Evolutionary conservation across 2,797 vertebrate species (phyloP).

Genomic region (Thalassophryne amazonica): DNA sequence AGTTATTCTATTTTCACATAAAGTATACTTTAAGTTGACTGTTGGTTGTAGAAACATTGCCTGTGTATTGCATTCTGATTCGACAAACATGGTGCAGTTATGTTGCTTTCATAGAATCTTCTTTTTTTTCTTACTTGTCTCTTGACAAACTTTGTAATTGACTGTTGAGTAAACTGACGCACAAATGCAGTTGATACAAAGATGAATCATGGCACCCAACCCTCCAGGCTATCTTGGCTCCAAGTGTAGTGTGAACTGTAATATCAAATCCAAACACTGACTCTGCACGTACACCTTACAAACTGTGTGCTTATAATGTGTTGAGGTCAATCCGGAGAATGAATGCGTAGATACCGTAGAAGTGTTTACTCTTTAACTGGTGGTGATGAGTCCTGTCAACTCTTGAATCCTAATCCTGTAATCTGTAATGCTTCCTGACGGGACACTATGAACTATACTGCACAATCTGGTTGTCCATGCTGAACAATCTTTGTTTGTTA

Average conservation of each 20-base stretch:
- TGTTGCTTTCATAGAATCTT: not conserved
- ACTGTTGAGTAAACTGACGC: conserved; percentile 32
- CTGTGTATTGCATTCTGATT: not conserved
- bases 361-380: conserved; percentile 24
- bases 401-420: conserved; percentile 1
- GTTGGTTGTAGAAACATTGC: not conserved
- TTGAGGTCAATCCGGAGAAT: conserved; percentile 18
- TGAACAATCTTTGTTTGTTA: no score
- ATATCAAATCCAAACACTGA: conserved; percentile 15
- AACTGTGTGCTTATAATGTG: not conserved
- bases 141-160: not conserved
- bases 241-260: conserved; percentile 9
- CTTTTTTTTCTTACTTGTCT: not conserved
- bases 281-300: conserved; percentile 11
- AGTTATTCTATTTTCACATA: not conserved
- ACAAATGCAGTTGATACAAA: conserved; percentile 20
- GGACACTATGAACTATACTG: no score
- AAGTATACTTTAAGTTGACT: not conserved
- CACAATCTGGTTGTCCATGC: no score
- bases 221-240: conserved; percentile 3
- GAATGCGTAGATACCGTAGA: conserved; percentile 2
- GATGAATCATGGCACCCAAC: conserved; percentile 35
- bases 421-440: conserved; percentile 15
- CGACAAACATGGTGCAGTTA: not conserved
- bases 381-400: conserved; percentile 24